Conservation (phyloP, 2,888 invertebrate species). For the Ochropacha duplaris region DNA sequence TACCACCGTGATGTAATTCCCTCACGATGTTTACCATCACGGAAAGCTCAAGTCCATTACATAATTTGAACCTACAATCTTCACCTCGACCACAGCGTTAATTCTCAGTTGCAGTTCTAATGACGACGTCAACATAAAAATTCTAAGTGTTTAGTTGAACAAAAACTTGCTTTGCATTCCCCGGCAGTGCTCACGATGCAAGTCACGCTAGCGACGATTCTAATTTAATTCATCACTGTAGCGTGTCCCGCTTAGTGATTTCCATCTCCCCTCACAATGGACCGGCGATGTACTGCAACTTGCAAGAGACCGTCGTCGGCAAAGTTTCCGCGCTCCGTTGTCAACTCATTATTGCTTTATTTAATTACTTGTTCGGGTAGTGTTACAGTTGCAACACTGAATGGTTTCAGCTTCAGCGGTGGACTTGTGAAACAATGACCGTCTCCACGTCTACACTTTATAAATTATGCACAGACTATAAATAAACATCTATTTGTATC, state of each 20-base stretch:
- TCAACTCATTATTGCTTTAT: conserved; percentile 6
- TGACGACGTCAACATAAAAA: not conserved
- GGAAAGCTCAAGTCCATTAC: too few relatives aligned
- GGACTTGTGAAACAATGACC: not conserved
- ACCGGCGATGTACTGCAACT: not conserved
- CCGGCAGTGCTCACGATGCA: not conserved
- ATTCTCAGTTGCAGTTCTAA: not conserved
- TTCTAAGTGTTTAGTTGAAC: conserved; percentile 1
- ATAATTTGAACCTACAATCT: too few relatives aligned
- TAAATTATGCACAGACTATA: not conserved
- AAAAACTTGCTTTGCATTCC: conserved; percentile 7
- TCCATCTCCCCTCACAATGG: not conserved
- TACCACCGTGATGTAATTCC: too few relatives aligned
- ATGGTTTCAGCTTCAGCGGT: not conserved
- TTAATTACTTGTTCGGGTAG: conserved; percentile 5
- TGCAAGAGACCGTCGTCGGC: not conserved
- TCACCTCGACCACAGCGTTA: too few relatives aligned
- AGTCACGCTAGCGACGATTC: conserved; percentile 4
- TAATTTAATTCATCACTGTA: conserved; percentile 14
- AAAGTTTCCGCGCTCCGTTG: conserved; percentile 2
- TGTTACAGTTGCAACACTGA: not conserved
- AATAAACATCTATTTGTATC: not conserved
- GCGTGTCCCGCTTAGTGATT: conserved; percentile 9
- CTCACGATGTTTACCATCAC: too few relatives aligned
- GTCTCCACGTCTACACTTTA: too few relatives aligned